Evolutionary conservation across 2,888 invertebrate genomes (phyloP).

Genomic region (Gnatocerus cornutus): DNA sequence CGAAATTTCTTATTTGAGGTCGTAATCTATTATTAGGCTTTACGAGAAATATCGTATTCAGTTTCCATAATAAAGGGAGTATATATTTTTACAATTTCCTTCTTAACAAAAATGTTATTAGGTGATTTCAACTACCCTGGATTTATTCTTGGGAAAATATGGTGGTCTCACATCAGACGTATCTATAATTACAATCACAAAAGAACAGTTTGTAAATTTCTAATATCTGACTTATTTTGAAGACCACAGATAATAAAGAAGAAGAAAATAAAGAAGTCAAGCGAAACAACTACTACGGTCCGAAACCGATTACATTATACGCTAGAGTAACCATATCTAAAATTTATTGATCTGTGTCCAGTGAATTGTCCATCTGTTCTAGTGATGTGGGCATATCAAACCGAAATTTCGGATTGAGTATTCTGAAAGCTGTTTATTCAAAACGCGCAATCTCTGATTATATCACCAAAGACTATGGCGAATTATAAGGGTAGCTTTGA

Average conservation of each 20-base stretch:
- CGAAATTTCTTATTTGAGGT: no score
- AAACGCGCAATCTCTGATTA: conserved; percentile 27
- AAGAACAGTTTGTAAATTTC: no score
- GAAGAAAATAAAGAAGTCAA: conserved; percentile 5
- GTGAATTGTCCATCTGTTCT: conserved; percentile 12
- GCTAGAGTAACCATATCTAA: conserved; percentile 7
- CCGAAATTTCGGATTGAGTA: conserved; percentile 20
- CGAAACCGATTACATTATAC: conserved; percentile 10
- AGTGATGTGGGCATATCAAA: conserved; percentile 21
- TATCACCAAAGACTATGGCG: conserved; percentile 16
- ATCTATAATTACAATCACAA: no score
- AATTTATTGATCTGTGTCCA: conserved; percentile 25
- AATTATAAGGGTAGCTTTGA: conserved; percentile 19
- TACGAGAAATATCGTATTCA: no score
- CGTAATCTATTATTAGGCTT: no score
- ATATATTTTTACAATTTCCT: no score
- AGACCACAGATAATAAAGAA: neutral
- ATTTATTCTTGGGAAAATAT: no score
- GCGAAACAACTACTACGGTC: conserved; percentile 5
- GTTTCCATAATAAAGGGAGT: no score
- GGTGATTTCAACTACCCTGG: no score
- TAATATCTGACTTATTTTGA: no score
- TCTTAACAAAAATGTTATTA: no score
- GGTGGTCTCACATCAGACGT: no score
- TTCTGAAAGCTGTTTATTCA: conserved; percentile 24